Percentiles rank a stretch among this genome's conserved stretches.
Conservation (phyloP, 2,113 vertebrate species). For the Poeciliopsis turrubarensis region DNA sequence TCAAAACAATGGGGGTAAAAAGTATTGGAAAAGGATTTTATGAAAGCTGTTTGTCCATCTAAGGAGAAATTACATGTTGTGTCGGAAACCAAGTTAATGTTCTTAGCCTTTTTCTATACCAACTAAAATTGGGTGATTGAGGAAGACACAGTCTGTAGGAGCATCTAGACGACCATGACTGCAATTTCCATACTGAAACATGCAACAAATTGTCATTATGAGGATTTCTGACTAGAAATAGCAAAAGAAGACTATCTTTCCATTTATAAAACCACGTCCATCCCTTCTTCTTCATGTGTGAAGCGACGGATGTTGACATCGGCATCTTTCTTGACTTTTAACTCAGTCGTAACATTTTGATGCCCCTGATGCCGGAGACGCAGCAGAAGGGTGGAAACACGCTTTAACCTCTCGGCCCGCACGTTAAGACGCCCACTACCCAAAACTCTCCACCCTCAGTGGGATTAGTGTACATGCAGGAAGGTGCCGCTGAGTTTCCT, state of each 20-base stretch:
- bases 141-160: too few relatives aligned
- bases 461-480: constrained; percentile 26
- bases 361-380: constrained; percentile 2
- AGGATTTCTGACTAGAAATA: too few relatives aligned
- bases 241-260: too few relatives aligned
- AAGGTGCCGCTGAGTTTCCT: constrained; percentile 22
- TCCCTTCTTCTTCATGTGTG: background rate
- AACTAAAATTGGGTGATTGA: too few relatives aligned
- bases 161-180: too few relatives aligned
- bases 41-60: background rate
- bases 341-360: background rate
- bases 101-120: too few relatives aligned
- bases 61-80: too few relatives aligned
- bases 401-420: constrained; percentile 46
- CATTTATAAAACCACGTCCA: background rate
- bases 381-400: constrained; percentile 29
- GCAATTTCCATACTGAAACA: too few relatives aligned
- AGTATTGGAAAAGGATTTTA: background rate
- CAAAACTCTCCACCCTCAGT: constrained; percentile 16
- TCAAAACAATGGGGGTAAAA: background rate
- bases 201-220: too few relatives aligned
- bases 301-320: background rate
- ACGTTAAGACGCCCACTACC: constrained; percentile 49
- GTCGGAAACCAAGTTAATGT: too few relatives aligned
- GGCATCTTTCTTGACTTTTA: constrained; percentile 5